Evolutionary conservation across 2,797 vertebrate genomes (phyloP), one percentile per base, ranked within the genome.

Genomic region (Siniperca undulata): DNA sequence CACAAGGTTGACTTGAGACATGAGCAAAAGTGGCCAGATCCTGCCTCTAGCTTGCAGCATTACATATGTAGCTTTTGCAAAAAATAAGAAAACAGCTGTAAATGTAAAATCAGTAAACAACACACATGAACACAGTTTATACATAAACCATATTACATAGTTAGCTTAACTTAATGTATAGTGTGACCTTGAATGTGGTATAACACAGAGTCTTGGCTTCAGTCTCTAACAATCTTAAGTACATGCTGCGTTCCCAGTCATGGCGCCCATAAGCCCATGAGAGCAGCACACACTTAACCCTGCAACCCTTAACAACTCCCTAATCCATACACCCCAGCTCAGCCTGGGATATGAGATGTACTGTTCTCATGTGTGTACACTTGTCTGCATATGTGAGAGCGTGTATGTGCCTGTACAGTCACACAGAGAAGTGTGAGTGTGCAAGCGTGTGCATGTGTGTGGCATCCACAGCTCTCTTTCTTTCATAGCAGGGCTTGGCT

Each of bases 251-350:
- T 82, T 92, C 72, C 61, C 74, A 82, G 80, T 90, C 83, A 70
- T 89, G 85, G 89, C 74, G 53, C 86, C 88, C 84, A 83, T 84
- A 84, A 90, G 70, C 84, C 79, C 71, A 89, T 81, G 86, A 89
- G 82, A 89, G 87, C 72, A 85, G 46, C 64, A 80, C 80, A 89
- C 68, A 86, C 83, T 86, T 89, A 92, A 89, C 89, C 79, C 65
- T 72, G 68, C 78, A 82, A 81, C 82, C 68, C 70, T 68, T 65
- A 83, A 83, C 82, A 80, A 86, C 74, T 61, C 80, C 70, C 74
- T 78, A 85, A 84, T 87, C 80, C 77, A 81, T 86, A 70, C 70
- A 77, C 40, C 74, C 48, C 36, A 73, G 64, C 81, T 83, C 68
- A 75, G 78, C 36, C 70, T 73, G 62, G 81, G 85, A 81, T 87